Evolutionary conservation across 2,797 vertebrate species (phyloP), one percentile per base, ranked within the genome.

Genomic region (Sebastes oblongus): DNA sequence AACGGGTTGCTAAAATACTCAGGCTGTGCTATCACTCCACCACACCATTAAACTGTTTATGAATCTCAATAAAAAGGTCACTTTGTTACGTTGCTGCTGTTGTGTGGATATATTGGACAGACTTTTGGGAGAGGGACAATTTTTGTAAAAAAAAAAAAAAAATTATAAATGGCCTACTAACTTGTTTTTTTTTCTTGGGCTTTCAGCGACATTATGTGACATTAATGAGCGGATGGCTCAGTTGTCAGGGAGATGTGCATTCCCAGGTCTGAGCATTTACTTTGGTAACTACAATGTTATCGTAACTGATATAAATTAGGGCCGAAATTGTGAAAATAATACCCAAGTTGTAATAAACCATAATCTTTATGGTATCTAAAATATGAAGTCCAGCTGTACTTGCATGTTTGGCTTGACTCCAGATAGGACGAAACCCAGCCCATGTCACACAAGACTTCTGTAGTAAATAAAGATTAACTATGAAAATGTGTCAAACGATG

Each of bases 21-120:
- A 96, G 95, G 95, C 96, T 96, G 87, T 92, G 94, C 96, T 96
- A 94, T 95, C 87, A 92, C 93, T 95, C 94, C 92, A 94, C 95
- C 93, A 91, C 92, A 94, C 94, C 92, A 94, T 94, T 95, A 93
- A 93, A 93, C 92, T 95, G 95, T 94, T 96, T 90, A 96, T 94
- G 95, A 96, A 96, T 96, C 95, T 97, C 94, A 98, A 97, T 98
- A 97, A 98, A 98, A 87, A 71, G 89, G 13, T 89, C 91, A 95
- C 91, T 97, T 98, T 97, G 95, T 95, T 96, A 96, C 95, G 91
- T 86, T 6, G 70, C 66, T 56, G 55, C 30, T 34, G 6, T 25
- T 66, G 70, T 77, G 79, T 80, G 65, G 5, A 9, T 75, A 7
- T 39, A 8, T 71, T 77, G 6, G n/a, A 36, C 27, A 79, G 25